These are phyloP conservation scores for Hirundo rustica DNA, from an alignment of 2,797 vertebrate species.

Conservation along the genomic window DNA sequence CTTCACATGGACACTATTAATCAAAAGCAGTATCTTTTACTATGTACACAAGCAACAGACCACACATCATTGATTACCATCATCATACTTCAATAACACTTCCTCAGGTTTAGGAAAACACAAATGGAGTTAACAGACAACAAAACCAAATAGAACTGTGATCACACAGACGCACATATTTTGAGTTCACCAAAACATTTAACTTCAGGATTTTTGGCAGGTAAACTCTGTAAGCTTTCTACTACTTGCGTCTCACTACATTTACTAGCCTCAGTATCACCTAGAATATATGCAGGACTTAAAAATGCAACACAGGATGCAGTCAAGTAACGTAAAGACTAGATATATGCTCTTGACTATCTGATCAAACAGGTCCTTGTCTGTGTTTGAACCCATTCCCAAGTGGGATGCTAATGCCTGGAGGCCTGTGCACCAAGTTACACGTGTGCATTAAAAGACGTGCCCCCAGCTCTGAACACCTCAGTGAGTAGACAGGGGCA, in stretches of 20 bases:
- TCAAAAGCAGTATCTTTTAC: background rate
- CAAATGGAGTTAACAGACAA: background rate
- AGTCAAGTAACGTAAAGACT: background rate
- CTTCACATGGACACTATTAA: background rate
- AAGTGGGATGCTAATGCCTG: accelerated
- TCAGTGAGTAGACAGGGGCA: accelerated
- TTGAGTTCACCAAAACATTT: background rate
- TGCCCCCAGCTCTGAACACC: background rate
- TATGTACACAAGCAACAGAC: background rate
- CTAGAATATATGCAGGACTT: background rate
- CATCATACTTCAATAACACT: background rate
- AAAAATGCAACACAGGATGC: background rate
- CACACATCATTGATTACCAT: background rate
- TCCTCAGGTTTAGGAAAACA: background rate
- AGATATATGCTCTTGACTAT: background rate
- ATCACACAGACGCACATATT: background rate
- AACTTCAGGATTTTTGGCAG: background rate
- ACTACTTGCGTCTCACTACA: background rate
- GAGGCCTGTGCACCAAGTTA: background rate
- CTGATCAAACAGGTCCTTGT: background rate
- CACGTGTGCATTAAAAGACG: accelerated
- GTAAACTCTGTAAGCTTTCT: background rate
- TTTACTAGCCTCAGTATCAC: background rate
- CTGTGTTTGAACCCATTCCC: background rate
- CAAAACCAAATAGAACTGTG: background rate